Base-by-base conservation (phyloP, 2,888 invertebrate species). In the Erebia palarica region DNA sequence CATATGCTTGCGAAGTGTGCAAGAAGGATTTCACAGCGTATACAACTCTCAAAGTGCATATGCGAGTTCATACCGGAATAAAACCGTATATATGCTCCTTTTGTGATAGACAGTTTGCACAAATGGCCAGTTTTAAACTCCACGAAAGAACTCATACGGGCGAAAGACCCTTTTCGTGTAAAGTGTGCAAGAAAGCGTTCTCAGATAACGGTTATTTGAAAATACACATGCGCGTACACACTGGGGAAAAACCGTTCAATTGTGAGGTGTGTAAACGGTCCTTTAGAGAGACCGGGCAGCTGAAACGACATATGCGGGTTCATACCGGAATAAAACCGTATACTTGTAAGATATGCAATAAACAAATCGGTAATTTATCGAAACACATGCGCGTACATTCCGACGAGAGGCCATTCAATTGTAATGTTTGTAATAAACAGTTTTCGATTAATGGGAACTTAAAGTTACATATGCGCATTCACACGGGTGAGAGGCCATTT, bases 161-260 rank as follows among this genome's bases (percentile, higher is more conserved):
- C 0, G 92, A 92, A 55, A 78, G 82, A 8, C 92, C 92, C 0
- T 92, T 76, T 64, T 76, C 84, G 0, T 92, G 92, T 65, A 84
- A 86, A 73, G 81, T 92, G 0, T 92, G 92, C 53, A 88, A 90
- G 10, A 92, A 92, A 75, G 84, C 88, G 0, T 92, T 92, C 58
- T 88, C 92, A 0, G 91, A 92, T 60, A 92, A 90, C n/a, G 91
- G 91, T 0, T 91, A 92, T 67, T 78, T 92, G 14, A 92, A 90
- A 73, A 91, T 91, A 0, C 92, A 92, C 71, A 89, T 91, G 90
- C 75, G 92, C 0, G 84, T 91, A 0, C 92, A 92, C 71, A 90
- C 89, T 0, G 90, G 90, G 0, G 91, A 90, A 21, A 90, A 89
- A 14, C 92, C 92, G 0, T 92, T 84, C 49, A 73, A 71, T 0